These are phyloP conservation scores for Brenthis daphne DNA, from an alignment of 2,888 invertebrate genomes.

Conservation along the genomic window DNA sequence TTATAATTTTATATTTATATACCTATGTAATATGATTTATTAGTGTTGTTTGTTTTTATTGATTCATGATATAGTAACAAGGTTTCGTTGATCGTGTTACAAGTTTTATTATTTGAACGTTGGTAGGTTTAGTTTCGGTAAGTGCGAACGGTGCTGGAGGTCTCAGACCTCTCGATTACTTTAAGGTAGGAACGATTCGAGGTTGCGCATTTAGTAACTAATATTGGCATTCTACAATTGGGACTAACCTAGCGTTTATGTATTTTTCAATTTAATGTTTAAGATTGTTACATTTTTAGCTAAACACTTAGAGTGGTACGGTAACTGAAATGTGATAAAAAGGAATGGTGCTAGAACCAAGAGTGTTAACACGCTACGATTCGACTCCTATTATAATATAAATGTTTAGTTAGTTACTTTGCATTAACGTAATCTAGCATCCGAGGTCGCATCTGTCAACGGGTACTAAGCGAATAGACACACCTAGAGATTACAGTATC, in stretches of 20 bases:
- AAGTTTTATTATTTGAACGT: conserved; percentile 73
- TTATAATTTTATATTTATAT: conserved; percentile 81
- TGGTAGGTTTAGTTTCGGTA: conserved; percentile 71
- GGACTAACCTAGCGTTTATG: conserved; percentile 83
- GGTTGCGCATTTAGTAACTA: conserved; percentile 80
- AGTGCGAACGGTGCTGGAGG: conserved; percentile 70
- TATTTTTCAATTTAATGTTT: conserved; percentile 80
- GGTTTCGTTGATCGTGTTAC: conserved; percentile 65
- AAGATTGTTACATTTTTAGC: conserved; percentile 83
- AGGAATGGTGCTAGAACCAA: conserved; percentile 83
- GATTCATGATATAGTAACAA: conserved; percentile 72
- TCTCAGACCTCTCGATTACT: conserved; percentile 75
- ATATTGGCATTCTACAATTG: conserved; percentile 83
- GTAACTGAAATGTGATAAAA: conserved; percentile 84
- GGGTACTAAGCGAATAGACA: conserved; percentile 55
- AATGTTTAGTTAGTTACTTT: conserved; percentile 78
- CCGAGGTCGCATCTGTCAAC: conserved; percentile 73
- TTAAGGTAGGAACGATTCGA: conserved; percentile 75
- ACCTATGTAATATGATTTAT: conserved; percentile 78
- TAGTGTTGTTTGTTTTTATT: conserved; percentile 83
- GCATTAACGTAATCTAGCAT: conserved; percentile 79
- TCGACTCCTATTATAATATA: conserved; percentile 81
- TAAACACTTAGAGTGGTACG: conserved; percentile 83
- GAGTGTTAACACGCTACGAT: conserved; percentile 82
- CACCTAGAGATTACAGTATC: conserved; percentile 80